phyloP scores from a whole-genome alignment of 2,113 vertebrate species.

The Patagioenas fasciata region DNA sequence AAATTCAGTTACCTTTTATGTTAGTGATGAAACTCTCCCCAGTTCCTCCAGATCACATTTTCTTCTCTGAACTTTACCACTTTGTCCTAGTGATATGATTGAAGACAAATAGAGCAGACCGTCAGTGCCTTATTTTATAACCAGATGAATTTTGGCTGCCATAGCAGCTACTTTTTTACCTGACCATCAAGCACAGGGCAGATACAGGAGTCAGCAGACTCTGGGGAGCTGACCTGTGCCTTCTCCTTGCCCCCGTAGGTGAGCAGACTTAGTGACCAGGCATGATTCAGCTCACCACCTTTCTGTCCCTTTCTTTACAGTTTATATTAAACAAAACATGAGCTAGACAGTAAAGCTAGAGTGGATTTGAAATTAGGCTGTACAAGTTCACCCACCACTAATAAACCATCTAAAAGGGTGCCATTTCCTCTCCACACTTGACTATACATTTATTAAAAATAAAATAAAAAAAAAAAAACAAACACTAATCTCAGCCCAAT shows the following conservation, averaged over 20 bases:
- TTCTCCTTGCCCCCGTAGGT: background rate
- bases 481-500: background rate
- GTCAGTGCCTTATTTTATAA: background rate
- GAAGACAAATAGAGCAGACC: background rate
- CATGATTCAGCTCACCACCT: background rate
- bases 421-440: background rate
- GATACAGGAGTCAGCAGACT: background rate
- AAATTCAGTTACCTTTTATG: background rate
- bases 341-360: background rate
- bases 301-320: background rate
- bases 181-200: background rate
- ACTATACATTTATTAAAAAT: background rate
- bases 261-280: background rate
- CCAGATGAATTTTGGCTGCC: background rate
- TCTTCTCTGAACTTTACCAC: background rate
- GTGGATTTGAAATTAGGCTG: background rate
- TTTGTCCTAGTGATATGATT: background rate
- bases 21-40: background rate
- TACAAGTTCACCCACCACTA: background rate
- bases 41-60: background rate
- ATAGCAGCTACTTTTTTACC: background rate
- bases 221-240: background rate
- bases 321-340: background rate
- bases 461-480: background rate
- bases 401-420: conserved; percentile 6